Evolutionary conservation across 2,113 vertebrate species (phyloP).

Genomic region (Paramormyrops kingsleyae): DNA sequence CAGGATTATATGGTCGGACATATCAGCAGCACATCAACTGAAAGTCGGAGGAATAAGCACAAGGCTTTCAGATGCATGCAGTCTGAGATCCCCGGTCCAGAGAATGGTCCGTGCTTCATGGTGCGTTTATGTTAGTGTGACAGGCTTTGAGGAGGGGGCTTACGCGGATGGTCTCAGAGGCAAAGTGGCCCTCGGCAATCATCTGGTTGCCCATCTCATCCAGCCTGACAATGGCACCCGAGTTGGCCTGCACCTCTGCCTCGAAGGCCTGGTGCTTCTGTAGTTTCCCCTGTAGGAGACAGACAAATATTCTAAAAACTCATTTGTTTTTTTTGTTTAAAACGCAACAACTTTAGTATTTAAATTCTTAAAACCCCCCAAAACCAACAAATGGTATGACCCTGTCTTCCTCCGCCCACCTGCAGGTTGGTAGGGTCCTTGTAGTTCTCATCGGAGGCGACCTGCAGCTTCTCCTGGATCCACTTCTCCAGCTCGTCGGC

Average conservation of each 20-base stretch:
- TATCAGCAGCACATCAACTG: background rate
- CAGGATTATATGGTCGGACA: background rate
- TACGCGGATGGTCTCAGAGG: constrained; percentile 90
- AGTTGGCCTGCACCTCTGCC: constrained; percentile 94
- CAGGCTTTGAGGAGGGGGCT: constrained; percentile 34
- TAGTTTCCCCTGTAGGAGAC: constrained; percentile 76
- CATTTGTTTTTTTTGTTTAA: background rate
- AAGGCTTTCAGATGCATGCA: background rate
- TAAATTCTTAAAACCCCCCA: too few species aligned
- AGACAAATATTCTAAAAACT: background rate
- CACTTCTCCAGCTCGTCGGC: constrained; percentile 97
- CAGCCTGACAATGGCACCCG: constrained; percentile 87
- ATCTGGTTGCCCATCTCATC: constrained; percentile 90
- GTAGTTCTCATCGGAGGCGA: constrained; percentile 96
- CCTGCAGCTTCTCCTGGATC: constrained; percentile 98
- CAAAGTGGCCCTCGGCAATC: constrained; percentile 89
- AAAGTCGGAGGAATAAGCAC: background rate
- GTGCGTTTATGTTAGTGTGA: background rate
- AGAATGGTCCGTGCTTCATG: background rate
- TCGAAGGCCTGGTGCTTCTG: constrained; percentile 98
- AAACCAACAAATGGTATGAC: background rate
- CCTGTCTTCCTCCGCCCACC: constrained; percentile 46
- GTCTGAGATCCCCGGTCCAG: background rate
- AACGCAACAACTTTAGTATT: background rate
- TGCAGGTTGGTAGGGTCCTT: constrained; percentile 97